Conservation (phyloP, 2,113 vertebrate genomes). For the Callopanchax toddi region DNA sequence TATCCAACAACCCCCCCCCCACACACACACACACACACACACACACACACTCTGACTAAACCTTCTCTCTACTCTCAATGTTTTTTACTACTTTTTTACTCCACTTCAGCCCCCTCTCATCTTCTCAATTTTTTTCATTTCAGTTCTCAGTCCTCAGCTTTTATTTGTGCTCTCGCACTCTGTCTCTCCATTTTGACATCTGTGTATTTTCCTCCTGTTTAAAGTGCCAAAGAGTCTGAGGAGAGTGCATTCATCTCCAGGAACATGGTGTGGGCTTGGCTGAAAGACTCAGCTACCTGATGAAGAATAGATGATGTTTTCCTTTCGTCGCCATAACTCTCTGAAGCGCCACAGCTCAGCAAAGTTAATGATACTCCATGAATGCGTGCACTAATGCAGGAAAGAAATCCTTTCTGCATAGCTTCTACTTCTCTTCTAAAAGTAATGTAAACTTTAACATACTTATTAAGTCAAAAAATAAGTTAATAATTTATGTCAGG, state of each 20-base stretch:
- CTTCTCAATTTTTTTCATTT: constrained; percentile 39
- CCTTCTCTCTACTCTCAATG: constrained; percentile 48
- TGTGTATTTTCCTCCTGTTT: constrained; percentile 45
- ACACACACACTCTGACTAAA: constrained; percentile 39
- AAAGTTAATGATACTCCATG: constrained; percentile 28
- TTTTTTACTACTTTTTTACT: constrained; percentile 26
- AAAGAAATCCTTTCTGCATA: constrained; percentile 1
- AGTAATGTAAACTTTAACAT: neutral
- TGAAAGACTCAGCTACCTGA: constrained; percentile 43
- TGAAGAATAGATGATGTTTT: constrained; percentile 58
- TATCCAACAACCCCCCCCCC: constrained; percentile 34
- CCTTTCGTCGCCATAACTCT: constrained; percentile 36
- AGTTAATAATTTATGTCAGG: no score
- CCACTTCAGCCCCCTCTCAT: constrained; percentile 55
- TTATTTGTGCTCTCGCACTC: constrained; percentile 38
- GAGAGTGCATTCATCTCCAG: constrained; percentile 52
- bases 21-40: constrained; percentile 5
- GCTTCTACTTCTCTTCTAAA: neutral
- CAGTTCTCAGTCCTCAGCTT: constrained; percentile 36
- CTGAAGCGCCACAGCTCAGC: constrained; percentile 24
- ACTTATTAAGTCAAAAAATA: neutral
- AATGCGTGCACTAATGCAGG: neutral
- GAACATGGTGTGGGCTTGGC: constrained; percentile 38
- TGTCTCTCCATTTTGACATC: constrained; percentile 47
- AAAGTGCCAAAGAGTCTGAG: constrained; percentile 40